Evolutionary conservation across 2,888 invertebrate genomes (phyloP).

Genomic region (Acheta domesticus): DNA sequence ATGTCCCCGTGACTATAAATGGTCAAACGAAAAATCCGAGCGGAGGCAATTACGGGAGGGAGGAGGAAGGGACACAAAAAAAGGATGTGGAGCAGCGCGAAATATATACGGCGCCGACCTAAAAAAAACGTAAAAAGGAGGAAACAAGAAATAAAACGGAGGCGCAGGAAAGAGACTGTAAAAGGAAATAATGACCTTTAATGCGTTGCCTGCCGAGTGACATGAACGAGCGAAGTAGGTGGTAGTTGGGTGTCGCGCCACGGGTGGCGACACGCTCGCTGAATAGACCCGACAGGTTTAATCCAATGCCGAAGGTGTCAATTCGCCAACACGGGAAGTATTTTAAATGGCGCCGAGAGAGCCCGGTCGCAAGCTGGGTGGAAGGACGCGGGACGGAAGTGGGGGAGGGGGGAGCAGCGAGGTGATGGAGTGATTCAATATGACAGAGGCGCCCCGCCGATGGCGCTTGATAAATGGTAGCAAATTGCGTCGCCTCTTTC

Average conservation of each 20-base stretch:
- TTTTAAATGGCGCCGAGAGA: not conserved
- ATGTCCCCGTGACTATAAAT: not conserved
- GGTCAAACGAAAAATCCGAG: not conserved
- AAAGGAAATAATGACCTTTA: not conserved
- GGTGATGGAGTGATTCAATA: slow-evolving; percentile 8
- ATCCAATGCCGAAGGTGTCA: slow-evolving; percentile 7
- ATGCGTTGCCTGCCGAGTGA: not conserved
- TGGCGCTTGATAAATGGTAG: slow-evolving; percentile 3
- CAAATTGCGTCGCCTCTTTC: slow-evolving; percentile 7
- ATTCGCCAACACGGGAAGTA: slow-evolving; percentile 9
- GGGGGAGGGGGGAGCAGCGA: not conserved
- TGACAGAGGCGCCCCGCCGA: not conserved
- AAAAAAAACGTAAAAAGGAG: not conserved
- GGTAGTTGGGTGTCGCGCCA: not conserved
- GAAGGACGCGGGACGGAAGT: not conserved
- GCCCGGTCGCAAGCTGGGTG: not conserved
- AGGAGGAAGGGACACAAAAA: not conserved
- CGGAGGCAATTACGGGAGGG: not conserved
- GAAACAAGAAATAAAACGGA: not conserved
- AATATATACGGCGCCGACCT: not conserved
- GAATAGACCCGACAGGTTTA: not conserved
- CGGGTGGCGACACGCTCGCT: not conserved
- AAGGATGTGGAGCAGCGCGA: too few relatives aligned
- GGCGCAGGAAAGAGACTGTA: not conserved
- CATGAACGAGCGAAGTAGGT: not conserved